These are phyloP conservation scores for Andricus grossulariae DNA, from an alignment of 1,140 invertebrate species.

Conservation along the genomic window DNA sequence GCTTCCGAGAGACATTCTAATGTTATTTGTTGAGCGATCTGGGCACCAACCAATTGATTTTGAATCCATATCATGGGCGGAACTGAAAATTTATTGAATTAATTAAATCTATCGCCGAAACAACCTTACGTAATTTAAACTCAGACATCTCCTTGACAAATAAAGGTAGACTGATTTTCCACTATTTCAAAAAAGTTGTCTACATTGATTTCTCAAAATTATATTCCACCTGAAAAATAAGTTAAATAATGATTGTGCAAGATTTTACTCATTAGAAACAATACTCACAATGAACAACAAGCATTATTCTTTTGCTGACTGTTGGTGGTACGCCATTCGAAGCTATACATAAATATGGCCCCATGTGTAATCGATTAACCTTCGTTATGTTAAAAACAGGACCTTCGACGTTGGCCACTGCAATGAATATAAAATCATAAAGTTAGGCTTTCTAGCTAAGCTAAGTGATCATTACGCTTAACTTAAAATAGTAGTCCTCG, in stretches of 20 bases:
- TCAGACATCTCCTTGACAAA: neutral
- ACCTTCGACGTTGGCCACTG: constrained; percentile 84
- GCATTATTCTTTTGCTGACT: constrained; percentile 90
- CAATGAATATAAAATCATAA: constrained; percentile 60
- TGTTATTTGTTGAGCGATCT: constrained; percentile 83
- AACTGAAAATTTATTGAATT: constrained; percentile 75
- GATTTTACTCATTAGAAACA: constrained; percentile 41
- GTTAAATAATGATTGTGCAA: constrained; percentile 40
- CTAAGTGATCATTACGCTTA: neutral
- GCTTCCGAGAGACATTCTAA: constrained; percentile 91
- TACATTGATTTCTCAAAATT: neutral
- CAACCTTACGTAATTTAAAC: no score
- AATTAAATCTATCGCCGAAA: no score
- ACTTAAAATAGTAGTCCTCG: neutral
- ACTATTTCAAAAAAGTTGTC: neutral
- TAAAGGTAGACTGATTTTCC: neutral
- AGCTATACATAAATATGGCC: constrained; percentile 91
- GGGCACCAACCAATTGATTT: constrained; percentile 88
- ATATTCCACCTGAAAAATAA: constrained; percentile 29
- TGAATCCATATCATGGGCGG: constrained; percentile 88
- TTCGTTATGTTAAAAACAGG: constrained; percentile 86
- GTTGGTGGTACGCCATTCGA: constrained; percentile 91
- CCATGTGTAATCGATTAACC: constrained; percentile 91
- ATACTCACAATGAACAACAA: constrained; percentile 91
- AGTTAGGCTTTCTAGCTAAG: neutral